These are phyloP conservation scores for Pelusios castaneus DNA, from an alignment of 2,113 vertebrate genomes.

Conservation along the genomic window DNA sequence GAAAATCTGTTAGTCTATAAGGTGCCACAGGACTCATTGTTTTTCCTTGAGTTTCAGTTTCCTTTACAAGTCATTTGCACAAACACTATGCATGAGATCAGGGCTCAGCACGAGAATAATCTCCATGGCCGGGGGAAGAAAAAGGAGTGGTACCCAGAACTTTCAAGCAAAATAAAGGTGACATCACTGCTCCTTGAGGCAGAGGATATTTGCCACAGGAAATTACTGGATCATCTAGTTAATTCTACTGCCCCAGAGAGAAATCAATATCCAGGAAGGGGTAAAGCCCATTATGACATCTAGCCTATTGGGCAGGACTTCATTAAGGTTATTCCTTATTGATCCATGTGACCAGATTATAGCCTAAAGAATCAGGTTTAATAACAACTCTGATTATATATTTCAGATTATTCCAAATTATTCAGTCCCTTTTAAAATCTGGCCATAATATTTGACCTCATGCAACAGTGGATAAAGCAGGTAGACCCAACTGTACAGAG, in stretches of 20 bases:
- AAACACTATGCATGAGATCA: neutral
- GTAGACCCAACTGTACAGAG: neutral
- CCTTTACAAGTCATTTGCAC: neutral
- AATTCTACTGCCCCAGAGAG: neutral
- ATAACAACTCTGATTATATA: neutral
- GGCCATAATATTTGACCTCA: neutral
- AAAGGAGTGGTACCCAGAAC: neutral
- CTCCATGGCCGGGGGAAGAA: neutral
- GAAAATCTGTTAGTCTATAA: too few relatives aligned
- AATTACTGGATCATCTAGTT: rapidly evolving
- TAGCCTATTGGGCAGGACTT: rapidly evolving
- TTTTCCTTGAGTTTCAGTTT: too few relatives aligned
- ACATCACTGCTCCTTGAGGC: neutral
- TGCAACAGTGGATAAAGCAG: rapidly evolving
- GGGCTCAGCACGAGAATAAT: neutral
- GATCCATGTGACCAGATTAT: neutral
- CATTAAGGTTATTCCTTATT: neutral
- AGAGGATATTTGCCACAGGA: neutral
- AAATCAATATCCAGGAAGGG: neutral
- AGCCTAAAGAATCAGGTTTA: neutral
- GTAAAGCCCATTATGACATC: neutral
- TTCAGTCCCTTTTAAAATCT: neutral
- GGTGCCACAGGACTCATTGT: too few relatives aligned
- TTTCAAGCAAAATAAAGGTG: neutral
- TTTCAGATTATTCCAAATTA: neutral